Evolutionary conservation across 1,140 invertebrate species (phyloP).

Genomic region (Papilio glaucus): DNA sequence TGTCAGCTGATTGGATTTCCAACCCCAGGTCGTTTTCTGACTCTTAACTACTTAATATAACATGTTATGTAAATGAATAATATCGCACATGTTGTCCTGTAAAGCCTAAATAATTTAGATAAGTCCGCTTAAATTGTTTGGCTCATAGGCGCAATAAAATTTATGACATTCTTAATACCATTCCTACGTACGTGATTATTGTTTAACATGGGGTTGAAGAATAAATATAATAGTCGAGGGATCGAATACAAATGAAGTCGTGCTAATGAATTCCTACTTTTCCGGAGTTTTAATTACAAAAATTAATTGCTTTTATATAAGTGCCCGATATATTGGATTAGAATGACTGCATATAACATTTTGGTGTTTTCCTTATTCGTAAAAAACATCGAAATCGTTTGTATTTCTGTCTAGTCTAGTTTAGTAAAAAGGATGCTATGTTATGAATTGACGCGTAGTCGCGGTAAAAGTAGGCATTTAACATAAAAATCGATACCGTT

Average conservation of each 20-base stretch:
- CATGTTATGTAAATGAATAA: neutral
- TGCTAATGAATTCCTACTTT: neutral
- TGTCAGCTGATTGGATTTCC: too few relatives aligned
- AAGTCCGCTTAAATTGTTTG: conserved; percentile 4
- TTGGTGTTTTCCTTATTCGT: too few relatives aligned
- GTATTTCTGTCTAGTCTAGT: too few relatives aligned
- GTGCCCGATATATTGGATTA: too few relatives aligned
- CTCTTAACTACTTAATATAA: neutral
- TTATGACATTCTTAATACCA: conserved; percentile 16
- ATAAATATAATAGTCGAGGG: neutral
- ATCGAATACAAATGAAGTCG: neutral
- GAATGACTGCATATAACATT: too few relatives aligned
- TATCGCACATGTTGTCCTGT: neutral
- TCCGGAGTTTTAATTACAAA: neutral
- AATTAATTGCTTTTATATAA: too few relatives aligned
- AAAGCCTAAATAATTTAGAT: conserved; percentile 20
- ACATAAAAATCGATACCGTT: conserved; percentile 75
- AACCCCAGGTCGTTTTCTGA: neutral
- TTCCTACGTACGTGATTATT: neutral
- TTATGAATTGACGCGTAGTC: neutral
- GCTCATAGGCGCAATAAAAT: conserved; percentile 14
- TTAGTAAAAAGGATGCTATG: too few relatives aligned
- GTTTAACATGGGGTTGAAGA: neutral
- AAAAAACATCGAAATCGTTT: too few relatives aligned
- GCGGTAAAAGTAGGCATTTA: conserved; percentile 53